Percentiles rank a stretch among this genome's conserved stretches.
phyloP scores from a whole-genome alignment of 2,888 invertebrate species.

The Diaphora mendica region DNA sequence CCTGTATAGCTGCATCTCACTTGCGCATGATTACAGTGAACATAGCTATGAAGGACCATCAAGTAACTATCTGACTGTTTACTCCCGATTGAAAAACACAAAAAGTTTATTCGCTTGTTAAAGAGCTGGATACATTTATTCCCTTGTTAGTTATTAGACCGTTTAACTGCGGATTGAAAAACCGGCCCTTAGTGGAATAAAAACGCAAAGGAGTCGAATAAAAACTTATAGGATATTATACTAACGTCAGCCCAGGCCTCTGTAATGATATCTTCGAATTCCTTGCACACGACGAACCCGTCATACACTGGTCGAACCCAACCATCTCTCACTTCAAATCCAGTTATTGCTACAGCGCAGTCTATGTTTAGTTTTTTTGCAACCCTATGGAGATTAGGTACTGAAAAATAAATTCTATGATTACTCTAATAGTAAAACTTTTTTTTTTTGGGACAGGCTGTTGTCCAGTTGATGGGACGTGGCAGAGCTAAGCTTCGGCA shows the following conservation, averaged over 20 bases:
- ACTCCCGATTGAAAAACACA: no score
- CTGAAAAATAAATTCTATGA: constrained; percentile 80
- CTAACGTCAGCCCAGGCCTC: constrained; percentile 94
- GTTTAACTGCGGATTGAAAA: no score
- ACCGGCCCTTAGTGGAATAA: no score
- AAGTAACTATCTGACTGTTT: no score
- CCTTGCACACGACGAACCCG: constrained; percentile 97
- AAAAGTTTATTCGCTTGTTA: no score
- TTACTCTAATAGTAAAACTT: neutral
- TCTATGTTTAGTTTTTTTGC: constrained; percentile 96
- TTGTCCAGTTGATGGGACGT: no score
- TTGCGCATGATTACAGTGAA: no score
- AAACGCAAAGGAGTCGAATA: neutral
- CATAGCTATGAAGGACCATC: no score
- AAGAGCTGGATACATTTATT: no score
- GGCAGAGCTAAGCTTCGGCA: no score
- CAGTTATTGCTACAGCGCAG: constrained; percentile 97
- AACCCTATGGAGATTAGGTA: constrained; percentile 94
- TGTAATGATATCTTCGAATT: constrained; percentile 92
- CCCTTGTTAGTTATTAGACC: no score
- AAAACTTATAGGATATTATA: neutral
- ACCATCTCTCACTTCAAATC: constrained; percentile 97
- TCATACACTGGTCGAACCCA: constrained; percentile 94
- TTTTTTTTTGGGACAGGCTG: neutral
- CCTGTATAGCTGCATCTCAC: no score